Evolutionary conservation across 2,113 vertebrate genomes (phyloP).

Genomic region (Thryonomys swinderianus): DNA sequence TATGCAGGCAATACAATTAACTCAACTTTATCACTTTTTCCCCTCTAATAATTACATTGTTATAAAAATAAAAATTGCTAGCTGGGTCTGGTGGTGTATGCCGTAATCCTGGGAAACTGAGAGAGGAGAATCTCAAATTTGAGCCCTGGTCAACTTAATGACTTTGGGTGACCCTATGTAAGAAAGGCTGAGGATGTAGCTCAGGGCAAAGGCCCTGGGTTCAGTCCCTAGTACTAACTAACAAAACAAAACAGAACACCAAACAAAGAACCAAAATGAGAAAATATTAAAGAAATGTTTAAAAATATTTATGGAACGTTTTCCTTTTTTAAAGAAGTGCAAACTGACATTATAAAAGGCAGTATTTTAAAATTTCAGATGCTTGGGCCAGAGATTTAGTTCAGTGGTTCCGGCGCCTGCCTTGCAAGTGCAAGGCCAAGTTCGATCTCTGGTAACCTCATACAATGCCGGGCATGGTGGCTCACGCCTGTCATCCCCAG

Average conservation of each 20-base stretch:
- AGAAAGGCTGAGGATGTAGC: background rate
- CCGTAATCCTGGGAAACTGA: no score
- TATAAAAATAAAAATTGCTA: background rate
- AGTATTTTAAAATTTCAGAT: slow-evolving; percentile 32
- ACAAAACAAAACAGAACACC: background rate
- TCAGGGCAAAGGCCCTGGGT: background rate
- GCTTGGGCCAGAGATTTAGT: no score
- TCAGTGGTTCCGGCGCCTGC: no score
- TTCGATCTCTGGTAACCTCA: no score
- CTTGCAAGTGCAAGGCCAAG: no score
- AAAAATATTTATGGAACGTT: background rate
- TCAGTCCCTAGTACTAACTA: background rate
- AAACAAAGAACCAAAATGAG: background rate
- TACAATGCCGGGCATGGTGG: no score
- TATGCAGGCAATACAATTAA: background rate
- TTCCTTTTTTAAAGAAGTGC: slow-evolving; percentile 27
- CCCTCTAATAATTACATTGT: background rate
- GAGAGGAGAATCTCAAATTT: no score
- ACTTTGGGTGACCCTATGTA: background rate
- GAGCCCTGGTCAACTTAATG: background rate
- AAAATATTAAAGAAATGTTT: background rate
- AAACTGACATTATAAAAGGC: slow-evolving; percentile 8
- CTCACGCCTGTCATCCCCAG: no score
- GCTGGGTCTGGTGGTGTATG: background rate
- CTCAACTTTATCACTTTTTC: background rate